phyloP scores from a whole-genome alignment of 1,140 invertebrate genomes.

The Heliconius congener region DNA sequence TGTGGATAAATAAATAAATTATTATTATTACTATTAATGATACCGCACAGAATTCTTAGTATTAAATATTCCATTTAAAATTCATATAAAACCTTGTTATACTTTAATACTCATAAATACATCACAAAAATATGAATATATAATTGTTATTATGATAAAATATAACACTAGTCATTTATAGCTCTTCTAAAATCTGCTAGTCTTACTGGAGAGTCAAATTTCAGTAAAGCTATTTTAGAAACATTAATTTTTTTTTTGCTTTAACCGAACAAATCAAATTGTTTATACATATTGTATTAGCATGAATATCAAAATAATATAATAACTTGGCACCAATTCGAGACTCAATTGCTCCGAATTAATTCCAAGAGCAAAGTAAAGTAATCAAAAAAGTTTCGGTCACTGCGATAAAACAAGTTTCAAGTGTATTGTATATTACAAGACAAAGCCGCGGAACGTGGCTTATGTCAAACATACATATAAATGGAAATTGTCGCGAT shows the following conservation, averaged over 20 bases:
- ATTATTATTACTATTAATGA: no score
- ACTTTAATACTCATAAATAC: no score
- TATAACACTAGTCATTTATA: neutral
- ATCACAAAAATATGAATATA: no score
- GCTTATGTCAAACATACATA: constrained; percentile 70
- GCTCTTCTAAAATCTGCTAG: neutral
- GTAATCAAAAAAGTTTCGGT: constrained; percentile 36
- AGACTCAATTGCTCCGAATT: constrained; percentile 36
- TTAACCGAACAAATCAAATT: constrained; percentile 10
- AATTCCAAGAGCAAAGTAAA: constrained; percentile 37
- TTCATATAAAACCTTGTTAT: no score
- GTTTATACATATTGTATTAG: constrained; percentile 22
- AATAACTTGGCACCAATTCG: constrained; percentile 17
- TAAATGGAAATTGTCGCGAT: constrained; percentile 76
- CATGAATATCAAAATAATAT: constrained; percentile 28
- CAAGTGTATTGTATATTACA: constrained; percentile 46
- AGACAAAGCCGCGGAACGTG: constrained; percentile 61
- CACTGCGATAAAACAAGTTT: constrained; percentile 32
- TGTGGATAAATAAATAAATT: no score
- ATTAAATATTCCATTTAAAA: no score
- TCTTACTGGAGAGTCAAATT: neutral
- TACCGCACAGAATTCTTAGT: no score
- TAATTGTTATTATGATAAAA: neutral
- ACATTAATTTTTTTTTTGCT: neutral
- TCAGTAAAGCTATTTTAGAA: neutral